These are phyloP conservation scores for Rhynchomys soricoides DNA, from an alignment of 2,113 vertebrate genomes.

Conservation along the genomic window DNA sequence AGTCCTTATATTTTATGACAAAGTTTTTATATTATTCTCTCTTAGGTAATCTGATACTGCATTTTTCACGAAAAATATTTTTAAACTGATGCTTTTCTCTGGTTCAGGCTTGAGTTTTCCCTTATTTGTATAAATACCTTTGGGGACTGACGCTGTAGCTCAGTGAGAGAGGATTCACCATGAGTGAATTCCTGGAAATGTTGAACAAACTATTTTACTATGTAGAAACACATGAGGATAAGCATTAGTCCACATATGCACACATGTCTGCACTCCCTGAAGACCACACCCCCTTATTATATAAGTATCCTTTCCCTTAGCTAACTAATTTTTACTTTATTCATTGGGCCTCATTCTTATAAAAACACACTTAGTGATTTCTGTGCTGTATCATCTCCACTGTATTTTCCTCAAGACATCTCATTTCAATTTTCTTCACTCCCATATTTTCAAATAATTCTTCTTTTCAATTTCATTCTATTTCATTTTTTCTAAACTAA, in stretches of 20 bases:
- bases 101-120: neutral
- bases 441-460: neutral
- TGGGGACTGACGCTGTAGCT: fast-evolving
- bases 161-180: neutral
- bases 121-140: neutral
- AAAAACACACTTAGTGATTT: neutral
- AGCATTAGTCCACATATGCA: neutral
- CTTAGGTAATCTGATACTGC: neutral
- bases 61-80: neutral
- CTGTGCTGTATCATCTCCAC: neutral
- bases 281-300: neutral
- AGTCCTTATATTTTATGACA: neutral
- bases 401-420: neutral
- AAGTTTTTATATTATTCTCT: neutral
- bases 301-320: neutral
- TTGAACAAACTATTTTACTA: neutral
- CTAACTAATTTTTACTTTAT: neutral
- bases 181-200: fast-evolving
- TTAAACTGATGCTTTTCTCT: neutral
- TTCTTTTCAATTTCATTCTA: neutral
- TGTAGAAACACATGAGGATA: neutral
- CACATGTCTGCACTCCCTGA: neutral
- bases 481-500: neutral
- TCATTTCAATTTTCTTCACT: neutral
- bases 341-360: neutral